These are phyloP conservation scores for Euphydryas editha DNA, from an alignment of 2,888 invertebrate species.

Conservation along the genomic window DNA sequence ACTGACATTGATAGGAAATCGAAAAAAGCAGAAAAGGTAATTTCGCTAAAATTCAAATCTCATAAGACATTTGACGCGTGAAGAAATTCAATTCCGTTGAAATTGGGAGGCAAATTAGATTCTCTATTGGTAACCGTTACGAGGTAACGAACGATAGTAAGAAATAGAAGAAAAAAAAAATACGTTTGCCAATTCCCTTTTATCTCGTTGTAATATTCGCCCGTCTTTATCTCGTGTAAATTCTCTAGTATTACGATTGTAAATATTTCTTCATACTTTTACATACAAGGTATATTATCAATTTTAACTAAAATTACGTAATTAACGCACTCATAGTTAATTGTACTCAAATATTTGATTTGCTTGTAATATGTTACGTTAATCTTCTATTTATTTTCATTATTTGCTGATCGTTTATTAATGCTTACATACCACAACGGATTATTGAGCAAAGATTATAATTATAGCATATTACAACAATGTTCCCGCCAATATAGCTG, in stretches of 20 bases:
- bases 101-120: constrained; percentile 72
- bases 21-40: constrained; percentile 50
- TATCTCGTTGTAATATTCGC: not conserved
- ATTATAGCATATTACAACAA: no score
- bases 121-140: constrained; percentile 50
- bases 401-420: no score
- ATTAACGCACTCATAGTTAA: no score
- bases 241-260: not conserved
- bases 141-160: constrained; percentile 36
- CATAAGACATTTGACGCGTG: constrained; percentile 70
- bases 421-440: not conserved
- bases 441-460: not conserved
- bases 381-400: no score
- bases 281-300: no score
- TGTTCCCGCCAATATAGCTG: not conserved
- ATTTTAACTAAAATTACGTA: no score
- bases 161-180: constrained; percentile 25
- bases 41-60: constrained; percentile 70
- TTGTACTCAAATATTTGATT: no score
- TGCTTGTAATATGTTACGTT: no score
- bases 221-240: not conserved
- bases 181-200: constrained; percentile 26
- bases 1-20: constrained; percentile 43
- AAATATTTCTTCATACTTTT: no score
- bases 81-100: constrained; percentile 67